Percentiles rank a stretch among this genome's conserved stretches.
Evolutionary conservation across 2,888 invertebrate species (phyloP).

Genomic region (Tiphia femorata): DNA sequence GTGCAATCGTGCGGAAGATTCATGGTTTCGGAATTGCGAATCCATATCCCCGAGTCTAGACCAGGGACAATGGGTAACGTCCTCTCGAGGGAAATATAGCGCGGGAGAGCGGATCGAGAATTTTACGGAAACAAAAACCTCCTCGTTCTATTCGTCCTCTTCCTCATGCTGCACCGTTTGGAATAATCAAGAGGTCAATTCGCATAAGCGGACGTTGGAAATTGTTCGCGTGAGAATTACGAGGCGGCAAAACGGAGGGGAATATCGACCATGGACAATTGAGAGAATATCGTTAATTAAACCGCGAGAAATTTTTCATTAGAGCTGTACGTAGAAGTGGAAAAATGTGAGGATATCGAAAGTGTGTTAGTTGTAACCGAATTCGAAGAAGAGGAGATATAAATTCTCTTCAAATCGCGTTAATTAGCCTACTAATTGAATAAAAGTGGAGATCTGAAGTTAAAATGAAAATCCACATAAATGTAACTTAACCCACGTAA

Average conservation of each 20-base stretch:
- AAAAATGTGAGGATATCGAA: no score
- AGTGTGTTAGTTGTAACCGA: no score
- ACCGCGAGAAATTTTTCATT: no score
- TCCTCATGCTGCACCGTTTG: constrained; percentile 23
- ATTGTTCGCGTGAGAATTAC: neutral
- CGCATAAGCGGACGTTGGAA: constrained; percentile 7
- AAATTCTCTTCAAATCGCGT: no score
- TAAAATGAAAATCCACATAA: no score
- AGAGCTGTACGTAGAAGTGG: no score
- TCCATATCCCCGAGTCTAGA: constrained; percentile 29
- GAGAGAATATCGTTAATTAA: no score
- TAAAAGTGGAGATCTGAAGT: no score
- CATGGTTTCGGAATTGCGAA: constrained; percentile 28
- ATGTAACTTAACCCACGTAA: no score
- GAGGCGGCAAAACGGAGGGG: neutral
- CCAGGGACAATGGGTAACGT: constrained; percentile 30
- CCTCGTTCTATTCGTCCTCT: neutral
- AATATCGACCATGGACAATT: no score
- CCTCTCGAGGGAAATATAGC: constrained; percentile 33
- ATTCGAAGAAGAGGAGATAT: no score
- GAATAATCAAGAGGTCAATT: constrained; percentile 49
- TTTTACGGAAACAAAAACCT: constrained; percentile 30
- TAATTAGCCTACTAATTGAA: no score
- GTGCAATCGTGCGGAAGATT: constrained; percentile 15
- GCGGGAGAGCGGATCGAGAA: constrained; percentile 10